A percentile compares a stretch with the other conserved stretches of the same genome.
Evolutionary conservation across 2,113 vertebrate species (phyloP).

Genomic region (Passer montanus): DNA sequence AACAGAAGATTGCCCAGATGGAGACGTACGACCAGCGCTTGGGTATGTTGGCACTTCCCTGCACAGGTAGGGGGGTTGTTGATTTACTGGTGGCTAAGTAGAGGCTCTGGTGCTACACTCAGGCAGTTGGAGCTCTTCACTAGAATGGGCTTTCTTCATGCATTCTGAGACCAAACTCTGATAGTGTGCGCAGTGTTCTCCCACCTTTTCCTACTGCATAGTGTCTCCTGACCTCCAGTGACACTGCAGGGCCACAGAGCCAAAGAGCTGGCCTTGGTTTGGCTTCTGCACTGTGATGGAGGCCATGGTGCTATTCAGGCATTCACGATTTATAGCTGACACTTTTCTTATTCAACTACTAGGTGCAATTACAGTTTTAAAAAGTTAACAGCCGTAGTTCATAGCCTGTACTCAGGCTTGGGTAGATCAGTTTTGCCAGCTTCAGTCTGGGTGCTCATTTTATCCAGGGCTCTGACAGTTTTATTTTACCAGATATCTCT

Average conservation of each 20-base stretch:
- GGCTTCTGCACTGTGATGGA: not conserved
- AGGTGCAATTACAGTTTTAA: not conserved
- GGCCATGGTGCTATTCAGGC: not conserved
- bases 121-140: not conserved
- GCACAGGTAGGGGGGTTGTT: not conserved
- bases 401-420: not conserved
- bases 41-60: slow-evolving; percentile 62
- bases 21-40: slow-evolving; percentile 74
- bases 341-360: not conserved
- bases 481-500: not conserved
- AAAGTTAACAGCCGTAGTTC: not conserved
- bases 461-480: not conserved
- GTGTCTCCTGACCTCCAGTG: not conserved
- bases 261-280: not conserved
- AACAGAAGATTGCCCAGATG: slow-evolving; percentile 76
- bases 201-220: fast-evolving
- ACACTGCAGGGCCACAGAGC: not conserved
- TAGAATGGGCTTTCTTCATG: not conserved
- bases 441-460: not conserved
- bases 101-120: not conserved
- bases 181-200: not conserved
- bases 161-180: not conserved
- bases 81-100: not conserved
- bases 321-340: not conserved
- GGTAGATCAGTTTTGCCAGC: not conserved